phyloP scores from a whole-genome alignment of 2,888 invertebrate species.

The Epistrophella euchroma region DNA sequence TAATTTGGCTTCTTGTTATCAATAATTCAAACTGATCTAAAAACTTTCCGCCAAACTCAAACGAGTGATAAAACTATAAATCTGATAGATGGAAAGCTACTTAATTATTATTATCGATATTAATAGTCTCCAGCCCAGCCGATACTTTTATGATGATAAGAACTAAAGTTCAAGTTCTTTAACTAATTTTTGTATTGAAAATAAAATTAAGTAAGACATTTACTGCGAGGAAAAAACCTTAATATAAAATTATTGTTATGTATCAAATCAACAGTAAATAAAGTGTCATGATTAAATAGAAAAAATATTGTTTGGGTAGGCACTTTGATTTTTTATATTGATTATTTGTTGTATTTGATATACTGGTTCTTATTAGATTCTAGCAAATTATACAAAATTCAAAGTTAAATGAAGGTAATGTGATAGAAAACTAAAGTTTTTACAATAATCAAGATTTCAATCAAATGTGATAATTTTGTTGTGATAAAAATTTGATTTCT shows the following conservation, averaged over 20 bases:
- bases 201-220: background rate
- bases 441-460: no score
- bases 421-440: background rate
- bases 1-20: background rate
- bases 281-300: background rate
- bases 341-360: no score
- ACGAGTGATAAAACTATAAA: background rate
- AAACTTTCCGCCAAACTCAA: background rate
- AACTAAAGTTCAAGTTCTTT: background rate
- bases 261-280: background rate
- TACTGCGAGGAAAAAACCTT: background rate
- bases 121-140: no score
- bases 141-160: background rate
- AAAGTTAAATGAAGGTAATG: background rate
- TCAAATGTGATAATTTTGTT: no score
- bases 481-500: no score
- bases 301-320: background rate
- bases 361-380: no score
- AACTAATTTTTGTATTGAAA: background rate
- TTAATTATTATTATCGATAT: background rate
- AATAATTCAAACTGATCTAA: constrained; percentile 1
- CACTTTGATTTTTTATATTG: background rate
- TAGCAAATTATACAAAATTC: background rate
- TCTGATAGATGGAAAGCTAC: constrained; percentile 16
- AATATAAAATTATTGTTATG: background rate